phyloP scores from a whole-genome alignment of 2,888 invertebrate species.

The Tetropium fuscum region DNA sequence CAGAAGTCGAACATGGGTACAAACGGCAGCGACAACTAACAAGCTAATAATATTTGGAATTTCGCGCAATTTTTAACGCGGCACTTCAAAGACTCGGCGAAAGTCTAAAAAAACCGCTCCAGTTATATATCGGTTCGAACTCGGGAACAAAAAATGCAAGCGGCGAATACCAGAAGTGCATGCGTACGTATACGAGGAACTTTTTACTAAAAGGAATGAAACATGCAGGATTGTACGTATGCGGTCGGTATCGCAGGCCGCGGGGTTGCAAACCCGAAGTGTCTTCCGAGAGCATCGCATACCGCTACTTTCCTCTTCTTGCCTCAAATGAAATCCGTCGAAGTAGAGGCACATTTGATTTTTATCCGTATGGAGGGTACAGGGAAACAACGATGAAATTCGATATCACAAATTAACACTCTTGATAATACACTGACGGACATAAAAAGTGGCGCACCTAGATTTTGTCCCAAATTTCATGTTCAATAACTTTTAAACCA shows the following conservation, averaged over 20 bases:
- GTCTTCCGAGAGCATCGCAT: conserved; percentile 19
- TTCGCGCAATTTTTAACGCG: conserved; percentile 67
- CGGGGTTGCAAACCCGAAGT: conserved; percentile 15
- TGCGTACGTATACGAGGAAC: conserved; percentile 60
- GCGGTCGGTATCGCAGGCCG: conserved; percentile 11
- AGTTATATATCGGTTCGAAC: conserved; percentile 64
- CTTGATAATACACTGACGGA: too few species aligned
- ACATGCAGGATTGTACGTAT: conserved; percentile 24
- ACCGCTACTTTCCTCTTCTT: conserved; percentile 20
- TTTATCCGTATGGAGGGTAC: too few species aligned
- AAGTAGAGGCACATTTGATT: too few species aligned
- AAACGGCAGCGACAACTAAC: conserved; percentile 60
- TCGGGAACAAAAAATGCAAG: conserved; percentile 49
- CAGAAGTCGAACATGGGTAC: conserved; percentile 36
- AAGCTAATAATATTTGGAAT: conserved; percentile 67
- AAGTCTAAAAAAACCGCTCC: conserved; percentile 61
- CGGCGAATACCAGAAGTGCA: conserved; percentile 62
- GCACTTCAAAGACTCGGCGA: conserved; percentile 62
- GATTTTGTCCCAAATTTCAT: too few species aligned
- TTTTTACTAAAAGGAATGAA: conserved; percentile 55
- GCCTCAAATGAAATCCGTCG: conserved; percentile 7
- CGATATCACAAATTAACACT: too few species aligned
- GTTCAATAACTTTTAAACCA: too few species aligned
- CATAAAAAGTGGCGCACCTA: too few species aligned
- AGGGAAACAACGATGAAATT: too few species aligned